Percentiles rank a stretch among this genome's conserved stretches.
phyloP scores from a whole-genome alignment of 2,888 invertebrate species.

The Labia minor region DNA sequence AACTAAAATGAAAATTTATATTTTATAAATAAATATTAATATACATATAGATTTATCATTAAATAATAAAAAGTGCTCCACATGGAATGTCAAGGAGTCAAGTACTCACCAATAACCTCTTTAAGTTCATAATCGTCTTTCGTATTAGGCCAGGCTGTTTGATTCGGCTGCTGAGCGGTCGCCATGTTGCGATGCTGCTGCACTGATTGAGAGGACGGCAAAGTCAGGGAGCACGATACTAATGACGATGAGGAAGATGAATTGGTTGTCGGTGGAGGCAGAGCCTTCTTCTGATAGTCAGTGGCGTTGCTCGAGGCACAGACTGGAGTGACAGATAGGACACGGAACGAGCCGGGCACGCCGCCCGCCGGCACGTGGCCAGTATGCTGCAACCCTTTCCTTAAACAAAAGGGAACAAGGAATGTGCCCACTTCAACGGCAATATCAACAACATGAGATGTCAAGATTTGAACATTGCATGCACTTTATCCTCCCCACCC shows the following conservation, averaged over 20 bases:
- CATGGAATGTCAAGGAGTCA: neutral
- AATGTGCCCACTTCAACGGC: neutral
- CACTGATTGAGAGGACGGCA: slow-evolving; percentile 16
- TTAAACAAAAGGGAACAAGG: neutral
- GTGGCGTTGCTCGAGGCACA: slow-evolving; percentile 27
- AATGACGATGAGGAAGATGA: slow-evolving; percentile 17
- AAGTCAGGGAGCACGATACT: slow-evolving; percentile 21
- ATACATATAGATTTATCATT: no score
- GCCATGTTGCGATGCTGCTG: slow-evolving; percentile 42
- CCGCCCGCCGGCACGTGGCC: slow-evolving; percentile 16
- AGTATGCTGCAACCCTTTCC: neutral
- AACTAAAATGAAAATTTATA: no score
- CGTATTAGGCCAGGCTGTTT: slow-evolving; percentile 67
- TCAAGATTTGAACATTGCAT: neutral
- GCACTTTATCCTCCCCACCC: neutral
- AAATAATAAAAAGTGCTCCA: no score
- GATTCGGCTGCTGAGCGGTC: slow-evolving; percentile 27
- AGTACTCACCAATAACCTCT: slow-evolving; percentile 83
- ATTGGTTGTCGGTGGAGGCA: slow-evolving; percentile 32
- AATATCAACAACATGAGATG: neutral
- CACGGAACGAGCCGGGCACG: slow-evolving; percentile 19
- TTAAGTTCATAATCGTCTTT: slow-evolving; percentile 86
- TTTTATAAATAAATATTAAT: no score
- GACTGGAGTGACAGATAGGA: slow-evolving; percentile 21
- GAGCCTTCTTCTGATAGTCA: neutral